Percentiles rank a stretch among this genome's conserved stretches.
Conservation (phyloP, 2,888 invertebrate genomes). For the Lomographa bimaculata region DNA sequence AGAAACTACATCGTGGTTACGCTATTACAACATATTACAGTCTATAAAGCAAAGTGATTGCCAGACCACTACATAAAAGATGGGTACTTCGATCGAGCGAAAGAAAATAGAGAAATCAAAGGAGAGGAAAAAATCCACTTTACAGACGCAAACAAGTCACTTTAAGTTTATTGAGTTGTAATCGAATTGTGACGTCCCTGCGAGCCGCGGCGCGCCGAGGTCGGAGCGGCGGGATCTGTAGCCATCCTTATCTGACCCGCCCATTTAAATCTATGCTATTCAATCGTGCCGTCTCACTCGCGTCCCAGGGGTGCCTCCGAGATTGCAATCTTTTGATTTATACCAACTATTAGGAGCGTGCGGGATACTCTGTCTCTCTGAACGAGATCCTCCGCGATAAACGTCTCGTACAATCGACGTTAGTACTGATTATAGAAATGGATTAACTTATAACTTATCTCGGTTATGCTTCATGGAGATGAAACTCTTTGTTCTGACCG, state of each 20-base stretch:
- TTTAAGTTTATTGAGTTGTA: constrained; percentile 84
- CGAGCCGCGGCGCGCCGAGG: constrained; percentile 58
- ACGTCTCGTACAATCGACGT: constrained; percentile 70
- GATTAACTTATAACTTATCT: constrained; percentile 59
- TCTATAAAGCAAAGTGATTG: constrained; percentile 30
- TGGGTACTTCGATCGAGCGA: constrained; percentile 36
- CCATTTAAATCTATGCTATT: constrained; percentile 84
- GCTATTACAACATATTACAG: constrained; percentile 20
- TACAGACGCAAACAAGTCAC: constrained; percentile 83
- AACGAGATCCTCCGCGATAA: constrained; percentile 73
- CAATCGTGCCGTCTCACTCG: constrained; percentile 82
- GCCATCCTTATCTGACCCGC: constrained; percentile 81
- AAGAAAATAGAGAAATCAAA: constrained; percentile 70
- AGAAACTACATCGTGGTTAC: constrained; percentile 12
- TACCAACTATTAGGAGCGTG: constrained; percentile 82
- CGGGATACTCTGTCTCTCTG: constrained; percentile 73
- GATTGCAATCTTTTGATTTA: constrained; percentile 84
- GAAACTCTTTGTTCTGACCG: constrained; percentile 30
- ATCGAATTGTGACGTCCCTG: constrained; percentile 83
- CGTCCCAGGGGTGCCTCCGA: constrained; percentile 81
- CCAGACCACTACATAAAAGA: constrained; percentile 41
- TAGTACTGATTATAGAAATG: constrained; percentile 76
- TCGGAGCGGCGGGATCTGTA: constrained; percentile 69
- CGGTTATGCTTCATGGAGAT: constrained; percentile 28
- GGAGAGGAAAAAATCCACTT: constrained; percentile 80